These are phyloP conservation scores for Bombus consobrinus DNA, from an alignment of 1,140 invertebrate species.

Conservation along the genomic window DNA sequence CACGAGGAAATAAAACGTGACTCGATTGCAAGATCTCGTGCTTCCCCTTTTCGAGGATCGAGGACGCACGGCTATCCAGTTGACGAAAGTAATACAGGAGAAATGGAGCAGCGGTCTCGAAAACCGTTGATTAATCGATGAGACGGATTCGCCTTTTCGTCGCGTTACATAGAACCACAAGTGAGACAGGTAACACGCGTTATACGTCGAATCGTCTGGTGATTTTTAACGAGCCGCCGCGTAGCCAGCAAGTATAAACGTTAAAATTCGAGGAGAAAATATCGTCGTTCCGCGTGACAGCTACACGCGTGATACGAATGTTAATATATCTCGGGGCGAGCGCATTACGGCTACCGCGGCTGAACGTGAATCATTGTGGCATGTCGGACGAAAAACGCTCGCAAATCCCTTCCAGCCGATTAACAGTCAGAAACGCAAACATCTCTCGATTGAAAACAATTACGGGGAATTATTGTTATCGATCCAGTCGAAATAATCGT, in stretches of 20 bases:
- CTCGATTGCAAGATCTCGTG: slow-evolving; percentile 34
- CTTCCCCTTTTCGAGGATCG: neutral
- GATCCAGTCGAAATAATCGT: slow-evolving; percentile 2
- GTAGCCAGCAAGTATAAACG: neutral
- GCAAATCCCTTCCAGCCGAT: slow-evolving; percentile 33
- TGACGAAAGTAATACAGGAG: neutral
- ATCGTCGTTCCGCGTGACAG: slow-evolving; percentile 16
- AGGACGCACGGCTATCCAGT: neutral
- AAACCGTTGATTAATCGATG: neutral
- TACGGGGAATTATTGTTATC: slow-evolving; percentile 29
- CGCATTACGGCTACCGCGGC: slow-evolving; percentile 4
- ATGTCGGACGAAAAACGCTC: neutral
- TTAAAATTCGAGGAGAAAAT: neutral
- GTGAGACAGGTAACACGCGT: too few relatives aligned
- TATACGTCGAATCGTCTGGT: neutral
- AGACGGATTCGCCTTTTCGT: neutral
- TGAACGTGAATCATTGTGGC: slow-evolving; percentile 24
- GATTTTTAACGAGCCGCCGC: neutral
- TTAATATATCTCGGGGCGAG: slow-evolving; percentile 10
- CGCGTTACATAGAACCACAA: neutral
- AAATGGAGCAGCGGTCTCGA: neutral
- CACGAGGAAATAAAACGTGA: slow-evolving; percentile 63
- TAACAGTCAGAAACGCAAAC: slow-evolving; percentile 21
- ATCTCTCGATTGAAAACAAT: slow-evolving; percentile 30
- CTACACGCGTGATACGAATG: slow-evolving; percentile 16